phyloP scores from a whole-genome alignment of 2,113 vertebrate species.

The Rhineura floridana region DNA sequence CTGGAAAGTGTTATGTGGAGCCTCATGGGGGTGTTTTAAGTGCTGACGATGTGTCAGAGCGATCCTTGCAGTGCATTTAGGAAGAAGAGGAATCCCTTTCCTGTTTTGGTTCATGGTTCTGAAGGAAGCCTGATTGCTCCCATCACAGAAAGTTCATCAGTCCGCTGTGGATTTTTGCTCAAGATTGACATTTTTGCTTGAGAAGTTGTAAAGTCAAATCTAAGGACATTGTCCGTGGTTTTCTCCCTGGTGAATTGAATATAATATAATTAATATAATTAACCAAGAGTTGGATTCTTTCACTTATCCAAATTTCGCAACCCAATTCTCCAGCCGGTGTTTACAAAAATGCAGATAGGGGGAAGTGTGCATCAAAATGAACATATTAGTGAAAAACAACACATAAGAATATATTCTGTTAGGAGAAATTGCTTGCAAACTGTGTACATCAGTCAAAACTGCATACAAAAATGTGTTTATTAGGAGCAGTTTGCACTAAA shows the following conservation, averaged over 20 bases:
- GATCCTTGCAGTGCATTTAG: slow-evolving; percentile 56
- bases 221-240: too few species aligned
- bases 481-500: too few species aligned
- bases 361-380: too few species aligned
- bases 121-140: slow-evolving; percentile 36
- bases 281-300: not conserved
- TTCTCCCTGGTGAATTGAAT: not conserved
- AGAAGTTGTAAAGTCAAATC: not conserved
- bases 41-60: slow-evolving; percentile 69
- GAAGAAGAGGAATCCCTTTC: slow-evolving; percentile 15
- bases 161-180: not conserved
- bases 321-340: too few species aligned
- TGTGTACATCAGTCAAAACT: too few species aligned
- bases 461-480: too few species aligned
- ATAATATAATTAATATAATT: too few species aligned
- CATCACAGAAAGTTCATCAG: not conserved
- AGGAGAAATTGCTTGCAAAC: too few species aligned
- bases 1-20: slow-evolving; percentile 73
- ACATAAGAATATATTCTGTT: too few species aligned
- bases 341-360: too few species aligned
- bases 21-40: slow-evolving; percentile 66
- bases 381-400: too few species aligned
- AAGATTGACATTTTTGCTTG: not conserved
- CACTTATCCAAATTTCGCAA: too few species aligned
- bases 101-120: slow-evolving; percentile 16